Evolutionary conservation across 1,140 invertebrate species (phyloP).

Genomic region (Drosophila simulans): DNA sequence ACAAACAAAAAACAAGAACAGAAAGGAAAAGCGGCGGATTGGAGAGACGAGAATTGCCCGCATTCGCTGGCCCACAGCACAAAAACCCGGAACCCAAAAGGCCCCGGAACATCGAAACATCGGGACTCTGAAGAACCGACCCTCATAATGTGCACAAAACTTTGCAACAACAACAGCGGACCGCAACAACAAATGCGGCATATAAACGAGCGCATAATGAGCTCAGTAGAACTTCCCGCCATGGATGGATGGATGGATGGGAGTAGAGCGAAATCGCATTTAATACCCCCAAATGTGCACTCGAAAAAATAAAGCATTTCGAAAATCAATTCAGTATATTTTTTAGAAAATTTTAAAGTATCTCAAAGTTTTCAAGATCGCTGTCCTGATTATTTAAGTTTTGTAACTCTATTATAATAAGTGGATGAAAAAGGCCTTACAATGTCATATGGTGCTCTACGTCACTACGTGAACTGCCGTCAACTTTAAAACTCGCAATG

Average conservation of each 20-base stretch:
- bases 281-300: conserved; percentile 72
- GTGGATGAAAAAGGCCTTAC: too few species aligned
- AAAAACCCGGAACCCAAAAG: conserved; percentile 53
- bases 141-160: conserved; percentile 69
- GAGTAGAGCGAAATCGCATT: conserved; percentile 59
- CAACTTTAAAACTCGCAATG: too few species aligned
- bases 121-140: conserved; percentile 29
- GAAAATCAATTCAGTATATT: not conserved
- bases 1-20: conserved; percentile 19
- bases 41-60: conserved; percentile 42
- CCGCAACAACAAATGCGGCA: conserved; percentile 78
- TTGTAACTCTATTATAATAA: not conserved
- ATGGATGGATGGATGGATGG: conserved; percentile 33
- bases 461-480: too few species aligned
- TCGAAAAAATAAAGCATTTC: not conserved
- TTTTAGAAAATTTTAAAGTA: not conserved
- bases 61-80: conserved; percentile 46
- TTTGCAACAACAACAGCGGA: conserved; percentile 50
- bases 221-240: conserved; percentile 66
- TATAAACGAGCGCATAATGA: conserved; percentile 82
- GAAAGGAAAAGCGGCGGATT: not conserved
- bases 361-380: too few species aligned
- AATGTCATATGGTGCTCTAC: too few species aligned
- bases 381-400: too few species aligned
- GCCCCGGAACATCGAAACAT: conserved; percentile 1